Base-by-base conservation (phyloP, 2,888 invertebrate genomes). In the Smittia aterrima region DNA sequence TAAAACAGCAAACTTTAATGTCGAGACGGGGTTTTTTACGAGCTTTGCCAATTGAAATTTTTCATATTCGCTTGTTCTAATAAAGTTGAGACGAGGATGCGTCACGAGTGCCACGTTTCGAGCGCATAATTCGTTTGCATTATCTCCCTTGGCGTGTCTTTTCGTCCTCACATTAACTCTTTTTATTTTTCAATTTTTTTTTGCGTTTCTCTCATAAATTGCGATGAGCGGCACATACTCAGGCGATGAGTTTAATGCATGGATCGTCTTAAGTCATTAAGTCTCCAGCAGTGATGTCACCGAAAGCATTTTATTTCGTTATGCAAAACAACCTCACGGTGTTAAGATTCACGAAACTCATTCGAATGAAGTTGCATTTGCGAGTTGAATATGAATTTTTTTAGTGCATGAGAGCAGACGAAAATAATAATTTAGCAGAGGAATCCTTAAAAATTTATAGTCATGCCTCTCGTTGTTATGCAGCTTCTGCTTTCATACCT, bases 71-170 rank as follows among this genome's bases (percentile, higher is more conserved):
- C 58, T 2, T 22, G 9, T 58, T 58, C 22, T 58, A 58, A 58
- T 58, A 47, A 47, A 47, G 47, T 22, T 4, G 58, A 18, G 7
- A 2, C n/a, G 58, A 13, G 58, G 9, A 22, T 22, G 58, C 54
- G 27, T 67, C 67, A 67, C 24, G 40, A 67, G n/a, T 54, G 54
- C 27, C 70, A 70, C 70, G 70, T 70, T 54, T 25, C 47, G 18
- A 54, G 70, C 25, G 70, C 70, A 67, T 67, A 70, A 70, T 54
- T 54, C 18, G 53, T 32, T 70, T 47, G 70, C 70, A 70, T 70
- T 70, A 54, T 70, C 54, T 70, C 47, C 16, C 22, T 54, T 25
- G 22, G 16, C 47, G n/a, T 68, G 68, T 20, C 25, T 27, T 54
- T 18, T 53, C 25, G 16, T 66, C 32, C 66, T 41, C 25, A 4